Evolutionary conservation across 1,140 invertebrate genomes (phyloP).

Genomic region (Hycleus phaleratus): DNA sequence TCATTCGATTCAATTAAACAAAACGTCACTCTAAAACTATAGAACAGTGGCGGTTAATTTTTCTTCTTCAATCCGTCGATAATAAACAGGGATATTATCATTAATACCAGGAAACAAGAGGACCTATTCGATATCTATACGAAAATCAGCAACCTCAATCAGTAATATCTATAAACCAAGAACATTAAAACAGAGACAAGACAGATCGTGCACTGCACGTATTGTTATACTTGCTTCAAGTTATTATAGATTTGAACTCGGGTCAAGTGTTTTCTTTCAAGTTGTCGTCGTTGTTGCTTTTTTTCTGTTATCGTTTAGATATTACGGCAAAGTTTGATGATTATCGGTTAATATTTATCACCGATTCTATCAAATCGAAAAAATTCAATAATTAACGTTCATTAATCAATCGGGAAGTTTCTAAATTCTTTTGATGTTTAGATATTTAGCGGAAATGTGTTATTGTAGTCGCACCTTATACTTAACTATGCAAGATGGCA

Average conservation of each 20-base stretch:
- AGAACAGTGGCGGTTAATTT: too few relatives aligned
- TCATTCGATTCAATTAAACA: too few relatives aligned
- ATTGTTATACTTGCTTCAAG: slow-evolving; percentile 29
- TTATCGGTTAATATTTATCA: neutral
- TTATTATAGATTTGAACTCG: slow-evolving; percentile 30
- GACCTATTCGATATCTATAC: slow-evolving; percentile 10
- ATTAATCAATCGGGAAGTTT: too few relatives aligned
- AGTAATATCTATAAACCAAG: slow-evolving; percentile 25
- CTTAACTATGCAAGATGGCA: neutral
- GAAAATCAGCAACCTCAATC: slow-evolving; percentile 23
- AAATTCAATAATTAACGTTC: too few relatives aligned
- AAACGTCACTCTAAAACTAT: too few relatives aligned
- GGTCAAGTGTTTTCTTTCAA: slow-evolving; percentile 22
- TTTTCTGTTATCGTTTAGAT: neutral
- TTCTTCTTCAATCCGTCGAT: too few relatives aligned
- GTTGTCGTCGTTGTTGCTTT: too few relatives aligned
- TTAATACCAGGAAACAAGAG: slow-evolving; percentile 11
- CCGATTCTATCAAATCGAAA: neutral
- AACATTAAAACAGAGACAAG: slow-evolving; percentile 21
- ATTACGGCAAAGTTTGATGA: neutral
- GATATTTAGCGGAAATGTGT: too few relatives aligned
- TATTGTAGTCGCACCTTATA: too few relatives aligned
- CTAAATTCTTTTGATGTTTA: too few relatives aligned
- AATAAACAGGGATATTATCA: too few relatives aligned
- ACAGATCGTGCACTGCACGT: slow-evolving; percentile 25